phyloP scores from a whole-genome alignment of 2,113 vertebrate genomes.

The Lamprotornis superbus region DNA sequence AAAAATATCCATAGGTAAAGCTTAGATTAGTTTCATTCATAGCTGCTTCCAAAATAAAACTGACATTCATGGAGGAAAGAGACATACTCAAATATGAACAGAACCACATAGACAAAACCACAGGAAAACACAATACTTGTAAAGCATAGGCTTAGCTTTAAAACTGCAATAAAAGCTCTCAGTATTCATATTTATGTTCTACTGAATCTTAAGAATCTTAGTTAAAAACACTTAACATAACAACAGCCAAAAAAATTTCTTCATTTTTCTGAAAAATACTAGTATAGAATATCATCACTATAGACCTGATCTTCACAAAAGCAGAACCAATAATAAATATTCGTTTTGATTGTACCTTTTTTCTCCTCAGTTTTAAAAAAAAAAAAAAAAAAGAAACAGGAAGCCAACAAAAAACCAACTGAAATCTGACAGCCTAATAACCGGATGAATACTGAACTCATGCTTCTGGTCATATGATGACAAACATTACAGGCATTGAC shows the following conservation, averaged over 20 bases:
- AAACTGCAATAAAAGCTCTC: not conserved
- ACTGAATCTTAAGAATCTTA: not conserved
- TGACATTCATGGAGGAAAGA: not conserved
- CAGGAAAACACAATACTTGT: not conserved
- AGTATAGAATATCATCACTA: not conserved
- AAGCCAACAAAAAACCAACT: not conserved
- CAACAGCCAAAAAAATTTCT: not conserved
- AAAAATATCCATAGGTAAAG: not conserved
- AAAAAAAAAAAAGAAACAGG: not conserved
- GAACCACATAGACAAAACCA: not conserved
- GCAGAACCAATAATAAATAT: not conserved
- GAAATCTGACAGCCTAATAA: not conserved
- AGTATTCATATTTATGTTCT: not conserved
- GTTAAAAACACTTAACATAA: not conserved
- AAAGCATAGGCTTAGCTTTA: not conserved
- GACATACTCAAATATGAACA: not conserved
- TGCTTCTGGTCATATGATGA: constrained; percentile 40
- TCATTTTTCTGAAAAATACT: not conserved
- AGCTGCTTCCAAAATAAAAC: not conserved
- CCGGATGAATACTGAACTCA: not conserved
- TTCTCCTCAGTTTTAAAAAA: not conserved
- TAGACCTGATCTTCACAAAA: not conserved
- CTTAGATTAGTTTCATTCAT: not conserved
- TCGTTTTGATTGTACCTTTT: not conserved
- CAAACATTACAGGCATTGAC: not conserved